Evolutionary conservation across 2,797 vertebrate genomes (phyloP).

Genomic region (Myiotriccus ornatus): DNA sequence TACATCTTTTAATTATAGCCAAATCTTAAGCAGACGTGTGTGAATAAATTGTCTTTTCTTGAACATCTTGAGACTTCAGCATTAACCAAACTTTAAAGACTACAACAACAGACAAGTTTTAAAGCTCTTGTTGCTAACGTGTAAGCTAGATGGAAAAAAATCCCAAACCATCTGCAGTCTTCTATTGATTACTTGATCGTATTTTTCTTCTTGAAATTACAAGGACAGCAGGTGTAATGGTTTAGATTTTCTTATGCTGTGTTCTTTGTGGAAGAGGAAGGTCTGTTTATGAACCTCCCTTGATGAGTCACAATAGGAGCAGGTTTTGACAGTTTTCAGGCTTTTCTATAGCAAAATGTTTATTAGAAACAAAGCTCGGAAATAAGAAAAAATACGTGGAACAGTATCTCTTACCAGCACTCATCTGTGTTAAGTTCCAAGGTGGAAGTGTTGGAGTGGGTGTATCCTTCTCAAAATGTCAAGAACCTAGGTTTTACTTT

Average conservation of each 20-base stretch:
- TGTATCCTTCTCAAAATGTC: background rate
- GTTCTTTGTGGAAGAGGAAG: background rate
- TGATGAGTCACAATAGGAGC: background rate
- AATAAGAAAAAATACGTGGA: background rate
- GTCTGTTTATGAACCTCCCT: background rate
- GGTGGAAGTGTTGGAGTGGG: background rate
- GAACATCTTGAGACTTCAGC: background rate
- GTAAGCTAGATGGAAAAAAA: background rate
- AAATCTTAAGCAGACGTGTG: background rate
- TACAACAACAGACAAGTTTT: background rate
- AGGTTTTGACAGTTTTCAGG: background rate
- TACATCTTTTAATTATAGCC: background rate
- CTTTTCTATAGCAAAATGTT: background rate
- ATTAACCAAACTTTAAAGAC: background rate
- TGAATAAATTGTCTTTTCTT: background rate
- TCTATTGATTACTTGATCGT: background rate
- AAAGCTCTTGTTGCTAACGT: background rate
- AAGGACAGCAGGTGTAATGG: background rate
- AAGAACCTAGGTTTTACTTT: background rate
- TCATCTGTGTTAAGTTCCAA: background rate
- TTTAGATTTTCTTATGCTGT: background rate
- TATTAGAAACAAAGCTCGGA: background rate
- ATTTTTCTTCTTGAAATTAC: background rate
- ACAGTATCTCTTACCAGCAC: rapidly evolving
- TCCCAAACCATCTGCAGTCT: background rate